Conservation (phyloP, 2,888 invertebrate genomes). For the Himalopsyche tibetana region DNA sequence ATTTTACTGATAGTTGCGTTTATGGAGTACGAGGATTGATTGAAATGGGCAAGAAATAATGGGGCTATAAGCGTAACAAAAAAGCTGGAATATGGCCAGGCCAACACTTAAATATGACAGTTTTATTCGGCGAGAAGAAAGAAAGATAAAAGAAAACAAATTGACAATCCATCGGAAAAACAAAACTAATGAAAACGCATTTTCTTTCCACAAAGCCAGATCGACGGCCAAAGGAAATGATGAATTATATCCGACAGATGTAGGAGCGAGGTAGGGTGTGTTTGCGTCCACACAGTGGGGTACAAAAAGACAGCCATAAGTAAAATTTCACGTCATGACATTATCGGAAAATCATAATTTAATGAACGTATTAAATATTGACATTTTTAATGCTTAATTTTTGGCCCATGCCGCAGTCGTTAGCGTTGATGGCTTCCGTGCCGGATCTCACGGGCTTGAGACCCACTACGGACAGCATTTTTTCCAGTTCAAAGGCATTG, state of each 20-base stretch:
- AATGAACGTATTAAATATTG: too few species aligned
- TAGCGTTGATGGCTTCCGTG: too few species aligned
- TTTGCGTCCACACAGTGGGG: neutral
- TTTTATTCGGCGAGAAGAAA: conserved; percentile 14
- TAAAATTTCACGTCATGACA: neutral
- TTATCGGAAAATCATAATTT: too few species aligned
- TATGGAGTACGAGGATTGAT: too few species aligned
- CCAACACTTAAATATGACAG: conserved; percentile 19
- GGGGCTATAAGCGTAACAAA: neutral
- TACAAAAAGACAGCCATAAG: neutral
- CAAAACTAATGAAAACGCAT: conserved; percentile 56
- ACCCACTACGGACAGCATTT: too few species aligned
- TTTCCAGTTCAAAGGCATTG: too few species aligned
- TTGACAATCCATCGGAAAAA: conserved; percentile 51
- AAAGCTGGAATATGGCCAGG: neutral
- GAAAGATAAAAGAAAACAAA: conserved; percentile 48
- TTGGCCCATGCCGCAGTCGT: too few species aligned
- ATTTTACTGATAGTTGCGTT: too few species aligned
- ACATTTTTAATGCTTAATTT: too few species aligned
- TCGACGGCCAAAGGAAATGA: conserved; percentile 54
- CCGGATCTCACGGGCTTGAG: too few species aligned
- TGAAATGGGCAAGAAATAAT: neutral
- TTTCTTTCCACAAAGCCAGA: conserved; percentile 50
- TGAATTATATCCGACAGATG: conserved; percentile 54
- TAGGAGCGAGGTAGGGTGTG: neutral